phyloP scores from a whole-genome alignment of 2,888 invertebrate genomes.

The Scaptodrosophila latifasciaeformis region DNA sequence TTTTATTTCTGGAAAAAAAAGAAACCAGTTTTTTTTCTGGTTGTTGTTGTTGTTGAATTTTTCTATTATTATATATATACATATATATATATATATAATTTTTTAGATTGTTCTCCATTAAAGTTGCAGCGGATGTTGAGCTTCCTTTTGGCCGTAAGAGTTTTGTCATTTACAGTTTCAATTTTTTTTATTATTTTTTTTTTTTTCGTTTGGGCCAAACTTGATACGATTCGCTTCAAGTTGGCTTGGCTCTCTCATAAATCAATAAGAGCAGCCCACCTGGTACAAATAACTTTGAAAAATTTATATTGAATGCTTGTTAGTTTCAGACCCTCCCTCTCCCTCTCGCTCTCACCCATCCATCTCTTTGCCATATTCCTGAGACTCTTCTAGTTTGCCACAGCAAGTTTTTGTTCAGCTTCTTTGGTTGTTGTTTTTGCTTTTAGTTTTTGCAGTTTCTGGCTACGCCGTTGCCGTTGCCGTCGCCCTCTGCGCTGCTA shows the following conservation, averaged over 20 bases:
- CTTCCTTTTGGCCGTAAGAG: slow-evolving; percentile 44
- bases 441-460: slow-evolving; percentile 10
- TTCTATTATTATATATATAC: neutral
- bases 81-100: neutral
- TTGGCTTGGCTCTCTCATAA: slow-evolving; percentile 36
- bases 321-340: no score
- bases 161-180: slow-evolving; percentile 66
- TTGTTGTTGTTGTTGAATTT: neutral
- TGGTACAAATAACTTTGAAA: slow-evolving; percentile 58
- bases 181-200: neutral
- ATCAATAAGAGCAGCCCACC: slow-evolving; percentile 59
- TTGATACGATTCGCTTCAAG: neutral
- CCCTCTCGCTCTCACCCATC: no score
- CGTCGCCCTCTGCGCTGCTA: neutral
- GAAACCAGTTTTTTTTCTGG: neutral
- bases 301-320: slow-evolving; percentile 47
- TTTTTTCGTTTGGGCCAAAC: neutral
- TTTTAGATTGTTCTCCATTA: no score
- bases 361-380: no score
- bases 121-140: slow-evolving; percentile 60
- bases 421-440: slow-evolving; percentile 5
- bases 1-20: slow-evolving; percentile 15
- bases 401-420: neutral
- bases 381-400: no score
- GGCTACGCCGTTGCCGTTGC: neutral